Percentiles rank a stretch among this genome's conserved stretches.
Evolutionary conservation across 1,140 invertebrate species (phyloP).

Genomic region (Battus philenor): DNA sequence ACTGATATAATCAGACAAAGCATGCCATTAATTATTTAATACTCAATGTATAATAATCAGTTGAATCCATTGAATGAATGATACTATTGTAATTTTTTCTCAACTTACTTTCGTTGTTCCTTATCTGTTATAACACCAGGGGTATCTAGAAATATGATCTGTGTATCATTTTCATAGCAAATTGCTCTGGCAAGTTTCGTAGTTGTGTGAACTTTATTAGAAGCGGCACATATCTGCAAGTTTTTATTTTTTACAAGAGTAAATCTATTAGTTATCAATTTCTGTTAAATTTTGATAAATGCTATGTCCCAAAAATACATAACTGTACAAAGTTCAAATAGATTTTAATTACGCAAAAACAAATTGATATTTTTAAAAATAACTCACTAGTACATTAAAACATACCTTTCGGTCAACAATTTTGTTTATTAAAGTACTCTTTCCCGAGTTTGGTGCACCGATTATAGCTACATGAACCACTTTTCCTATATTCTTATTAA

Average conservation of each 20-base stretch:
- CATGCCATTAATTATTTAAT: no score
- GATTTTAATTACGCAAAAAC: no score
- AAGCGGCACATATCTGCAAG: constrained; percentile 90
- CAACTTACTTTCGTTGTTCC: constrained; percentile 81
- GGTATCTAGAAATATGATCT: constrained; percentile 93
- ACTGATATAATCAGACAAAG: no score
- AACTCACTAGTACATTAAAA: no score
- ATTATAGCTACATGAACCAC: constrained; percentile 91
- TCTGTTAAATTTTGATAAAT: no score
- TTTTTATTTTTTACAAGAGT: no score
- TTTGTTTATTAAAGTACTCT: constrained; percentile 95
- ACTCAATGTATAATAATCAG: no score
- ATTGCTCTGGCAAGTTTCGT: constrained; percentile 83
- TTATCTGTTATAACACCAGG: constrained; percentile 84
- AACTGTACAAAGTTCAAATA: no score
- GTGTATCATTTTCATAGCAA: constrained; percentile 83
- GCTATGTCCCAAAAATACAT: no score
- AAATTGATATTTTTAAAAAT: not conserved
- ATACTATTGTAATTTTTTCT: no score
- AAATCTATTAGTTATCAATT: no score
- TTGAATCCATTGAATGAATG: no score
- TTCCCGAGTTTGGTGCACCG: constrained; percentile 94
- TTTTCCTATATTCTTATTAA: constrained; percentile 53
- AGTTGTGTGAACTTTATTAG: constrained; percentile 94
- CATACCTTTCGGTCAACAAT: constrained; percentile 85